These are phyloP conservation scores for Solea solea DNA, from an alignment of 2,113 vertebrate genomes.

Conservation along the genomic window DNA sequence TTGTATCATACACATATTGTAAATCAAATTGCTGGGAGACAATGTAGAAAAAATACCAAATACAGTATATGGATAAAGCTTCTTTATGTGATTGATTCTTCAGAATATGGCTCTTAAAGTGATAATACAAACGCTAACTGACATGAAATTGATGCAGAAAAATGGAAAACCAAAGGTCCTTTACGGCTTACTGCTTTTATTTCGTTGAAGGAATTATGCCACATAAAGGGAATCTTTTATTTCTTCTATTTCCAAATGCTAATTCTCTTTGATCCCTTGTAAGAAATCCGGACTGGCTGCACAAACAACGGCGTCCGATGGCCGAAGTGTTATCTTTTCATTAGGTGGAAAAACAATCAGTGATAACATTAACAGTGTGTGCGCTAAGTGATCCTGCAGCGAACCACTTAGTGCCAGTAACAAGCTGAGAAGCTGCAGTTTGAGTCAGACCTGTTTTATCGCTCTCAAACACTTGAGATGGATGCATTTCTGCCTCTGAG, in stretches of 20 bases:
- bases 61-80: background rate
- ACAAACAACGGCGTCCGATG: background rate
- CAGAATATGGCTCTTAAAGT: background rate
- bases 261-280: no score
- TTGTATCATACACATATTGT: constrained; percentile 1
- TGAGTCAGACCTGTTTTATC: constrained; percentile 45
- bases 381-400: constrained; percentile 35
- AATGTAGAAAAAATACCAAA: background rate
- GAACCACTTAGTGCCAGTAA: constrained; percentile 23
- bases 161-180: background rate
- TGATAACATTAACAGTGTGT: constrained; percentile 38
- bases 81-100: background rate
- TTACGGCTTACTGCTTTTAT: no score
- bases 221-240: background rate
- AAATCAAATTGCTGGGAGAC: background rate
- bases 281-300: constrained; percentile 10
- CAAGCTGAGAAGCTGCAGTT: constrained; percentile 23
- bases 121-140: background rate
- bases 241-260: background rate
- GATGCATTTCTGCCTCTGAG: background rate
- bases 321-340: constrained; percentile 29
- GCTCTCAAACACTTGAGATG: constrained; percentile 3
- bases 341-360: constrained; percentile 49
- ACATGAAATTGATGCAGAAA: background rate
- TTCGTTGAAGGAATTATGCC: no score